phyloP scores from a whole-genome alignment of 2,113 vertebrate species.

The Aplodontia rufa region DNA sequence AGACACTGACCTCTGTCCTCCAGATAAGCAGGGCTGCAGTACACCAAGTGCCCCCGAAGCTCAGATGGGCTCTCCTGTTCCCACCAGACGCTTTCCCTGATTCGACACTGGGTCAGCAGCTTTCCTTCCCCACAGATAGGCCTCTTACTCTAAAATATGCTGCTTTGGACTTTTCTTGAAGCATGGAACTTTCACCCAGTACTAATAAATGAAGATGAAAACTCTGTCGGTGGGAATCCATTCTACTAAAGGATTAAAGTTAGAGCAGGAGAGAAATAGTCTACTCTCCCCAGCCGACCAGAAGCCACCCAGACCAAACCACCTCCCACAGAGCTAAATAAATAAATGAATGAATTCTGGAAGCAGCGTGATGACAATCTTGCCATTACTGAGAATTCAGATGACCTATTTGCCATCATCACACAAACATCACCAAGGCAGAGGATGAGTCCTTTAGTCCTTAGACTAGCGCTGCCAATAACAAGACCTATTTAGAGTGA shows the following conservation, averaged over 20 bases:
- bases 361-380: neutral
- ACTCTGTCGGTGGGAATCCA: constrained; percentile 4
- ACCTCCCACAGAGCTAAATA: neutral
- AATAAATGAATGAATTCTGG: neutral
- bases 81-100: constrained; percentile 17
- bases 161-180: constrained; percentile 31
- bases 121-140: constrained; percentile 19
- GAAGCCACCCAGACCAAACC: neutral
- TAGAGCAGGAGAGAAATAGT: neutral
- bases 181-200: constrained; percentile 43
- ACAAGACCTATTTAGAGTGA: neutral
- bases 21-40: constrained; percentile 62
- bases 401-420: neutral
- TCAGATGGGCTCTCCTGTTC: neutral
- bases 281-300: neutral
- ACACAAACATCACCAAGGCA: fast-evolving
- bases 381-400: neutral
- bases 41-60: neutral
- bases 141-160: constrained; percentile 64
- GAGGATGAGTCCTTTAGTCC: neutral
- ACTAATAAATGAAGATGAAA: constrained; percentile 61
- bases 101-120: neutral
- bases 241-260: constrained; percentile 19
- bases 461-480: neutral
- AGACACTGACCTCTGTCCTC: constrained; percentile 55